Conservation (phyloP, 2,888 invertebrate genomes). For the Drosophila imparisetae region DNA sequence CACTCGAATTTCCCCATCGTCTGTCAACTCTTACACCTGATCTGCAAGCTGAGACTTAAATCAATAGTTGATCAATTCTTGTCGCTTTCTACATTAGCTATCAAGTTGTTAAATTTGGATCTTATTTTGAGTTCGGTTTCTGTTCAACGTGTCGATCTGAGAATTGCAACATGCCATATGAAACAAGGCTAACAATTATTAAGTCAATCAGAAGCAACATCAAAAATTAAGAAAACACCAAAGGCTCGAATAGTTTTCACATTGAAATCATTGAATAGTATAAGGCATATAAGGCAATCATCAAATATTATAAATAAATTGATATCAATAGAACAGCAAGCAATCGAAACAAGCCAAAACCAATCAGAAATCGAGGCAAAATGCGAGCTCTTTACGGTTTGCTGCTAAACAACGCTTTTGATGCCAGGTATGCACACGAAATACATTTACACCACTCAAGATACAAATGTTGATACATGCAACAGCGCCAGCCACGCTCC, state of each 20-base stretch:
- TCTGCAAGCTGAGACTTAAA: background rate
- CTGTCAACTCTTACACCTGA: background rate
- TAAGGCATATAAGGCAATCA: slow-evolving; percentile 38
- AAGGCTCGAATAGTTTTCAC: slow-evolving; percentile 4
- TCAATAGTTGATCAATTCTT: background rate
- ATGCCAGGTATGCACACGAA: slow-evolving; percentile 73
- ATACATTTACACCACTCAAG: slow-evolving; percentile 7
- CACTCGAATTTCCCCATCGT: background rate
- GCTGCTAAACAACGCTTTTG: slow-evolving; percentile 75
- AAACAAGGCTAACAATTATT: slow-evolving; percentile 11
- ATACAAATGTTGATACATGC: background rate
- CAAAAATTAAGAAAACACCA: slow-evolving; percentile 4
- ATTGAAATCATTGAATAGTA: slow-evolving; percentile 32
- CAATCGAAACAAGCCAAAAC: slow-evolving; percentile 17
- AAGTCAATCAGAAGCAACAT: background rate
- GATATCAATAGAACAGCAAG: slow-evolving; percentile 46
- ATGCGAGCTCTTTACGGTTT: slow-evolving; percentile 79
- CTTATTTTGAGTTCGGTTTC: background rate
- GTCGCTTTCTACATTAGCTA: background rate
- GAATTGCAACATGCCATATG: background rate
- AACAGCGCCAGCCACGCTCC: background rate
- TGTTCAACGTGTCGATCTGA: no score
- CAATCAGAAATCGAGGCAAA: slow-evolving; percentile 36
- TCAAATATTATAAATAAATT: slow-evolving; percentile 57
- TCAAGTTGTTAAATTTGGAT: background rate